Conservation (phyloP, 2,888 invertebrate species). For the Spisula subtruncata region DNA sequence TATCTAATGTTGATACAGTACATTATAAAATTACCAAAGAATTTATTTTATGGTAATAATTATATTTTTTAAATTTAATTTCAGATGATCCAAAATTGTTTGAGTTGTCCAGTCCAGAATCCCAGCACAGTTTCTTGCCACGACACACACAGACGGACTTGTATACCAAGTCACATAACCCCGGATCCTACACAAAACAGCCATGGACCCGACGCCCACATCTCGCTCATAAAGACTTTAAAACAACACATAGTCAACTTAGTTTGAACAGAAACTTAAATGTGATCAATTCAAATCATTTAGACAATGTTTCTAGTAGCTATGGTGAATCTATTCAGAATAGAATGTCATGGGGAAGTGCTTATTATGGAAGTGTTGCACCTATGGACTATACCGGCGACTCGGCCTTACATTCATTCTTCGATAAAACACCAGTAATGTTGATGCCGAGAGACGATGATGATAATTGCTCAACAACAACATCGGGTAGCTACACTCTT, state of each 20-base stretch:
- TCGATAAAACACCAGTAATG: constrained; percentile 64
- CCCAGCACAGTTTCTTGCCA: constrained; percentile 51
- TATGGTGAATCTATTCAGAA: constrained; percentile 48
- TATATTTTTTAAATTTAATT: constrained; percentile 42
- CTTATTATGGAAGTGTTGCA: constrained; percentile 49
- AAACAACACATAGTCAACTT: constrained; percentile 44
- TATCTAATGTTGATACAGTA: too few relatives aligned
- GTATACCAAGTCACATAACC: constrained; percentile 49
- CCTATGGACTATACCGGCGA: constrained; percentile 72
- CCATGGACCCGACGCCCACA: constrained; percentile 68
- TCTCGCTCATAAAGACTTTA: constrained; percentile 58
- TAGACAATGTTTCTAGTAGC: constrained; percentile 54
- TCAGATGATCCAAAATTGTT: constrained; percentile 77
- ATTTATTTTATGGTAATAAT: neutral
- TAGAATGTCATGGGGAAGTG: constrained; percentile 64
- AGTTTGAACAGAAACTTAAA: constrained; percentile 59
- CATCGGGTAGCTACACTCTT: constrained; percentile 71
- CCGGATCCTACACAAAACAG: constrained; percentile 59
- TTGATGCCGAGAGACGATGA: constrained; percentile 61
- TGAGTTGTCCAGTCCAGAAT: constrained; percentile 71
- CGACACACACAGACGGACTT: constrained; percentile 33
- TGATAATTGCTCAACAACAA: constrained; percentile 70
- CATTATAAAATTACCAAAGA: neutral
- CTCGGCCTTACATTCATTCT: constrained; percentile 70
- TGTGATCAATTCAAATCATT: constrained; percentile 40